phyloP scores from a whole-genome alignment of 2,888 invertebrate genomes.

The Petrolisthes manimaculis region DNA sequence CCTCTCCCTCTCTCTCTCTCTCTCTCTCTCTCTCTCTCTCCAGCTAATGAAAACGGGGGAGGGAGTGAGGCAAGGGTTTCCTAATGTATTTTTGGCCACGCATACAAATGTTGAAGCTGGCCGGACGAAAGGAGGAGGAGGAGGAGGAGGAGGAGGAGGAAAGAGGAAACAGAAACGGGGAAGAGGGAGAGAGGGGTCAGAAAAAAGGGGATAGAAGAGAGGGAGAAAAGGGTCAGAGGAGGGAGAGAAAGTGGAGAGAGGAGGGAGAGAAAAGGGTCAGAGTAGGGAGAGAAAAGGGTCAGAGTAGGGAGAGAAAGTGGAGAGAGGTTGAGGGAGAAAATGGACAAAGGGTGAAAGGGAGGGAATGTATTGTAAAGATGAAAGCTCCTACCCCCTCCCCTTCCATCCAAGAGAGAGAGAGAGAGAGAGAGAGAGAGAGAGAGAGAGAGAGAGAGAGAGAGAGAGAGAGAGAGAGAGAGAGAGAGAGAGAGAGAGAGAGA shows the following conservation, averaged over 20 bases:
- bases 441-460: not conserved
- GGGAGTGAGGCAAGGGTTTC: not conserved
- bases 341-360: not conserved
- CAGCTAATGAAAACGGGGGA: not conserved
- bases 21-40: not conserved
- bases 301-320: not conserved
- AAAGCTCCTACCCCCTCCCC: too few species aligned
- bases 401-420: not conserved
- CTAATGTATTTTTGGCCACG: too few species aligned
- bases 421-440: not conserved
- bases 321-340: not conserved
- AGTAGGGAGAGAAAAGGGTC: not conserved
- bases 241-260: not conserved
- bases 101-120: too few species aligned
- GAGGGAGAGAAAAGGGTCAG: not conserved
- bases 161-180: too few species aligned
- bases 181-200: not conserved
- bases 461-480: conserved; percentile 1
- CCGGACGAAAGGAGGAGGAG: too few species aligned
- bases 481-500: conserved; percentile 1
- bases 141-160: not conserved
- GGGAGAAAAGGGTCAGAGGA: not conserved
- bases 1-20: conserved; percentile 1
- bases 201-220: not conserved
- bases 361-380: not conserved